phyloP scores from a whole-genome alignment of 2,113 vertebrate species.

The Trichechus manatus region DNA sequence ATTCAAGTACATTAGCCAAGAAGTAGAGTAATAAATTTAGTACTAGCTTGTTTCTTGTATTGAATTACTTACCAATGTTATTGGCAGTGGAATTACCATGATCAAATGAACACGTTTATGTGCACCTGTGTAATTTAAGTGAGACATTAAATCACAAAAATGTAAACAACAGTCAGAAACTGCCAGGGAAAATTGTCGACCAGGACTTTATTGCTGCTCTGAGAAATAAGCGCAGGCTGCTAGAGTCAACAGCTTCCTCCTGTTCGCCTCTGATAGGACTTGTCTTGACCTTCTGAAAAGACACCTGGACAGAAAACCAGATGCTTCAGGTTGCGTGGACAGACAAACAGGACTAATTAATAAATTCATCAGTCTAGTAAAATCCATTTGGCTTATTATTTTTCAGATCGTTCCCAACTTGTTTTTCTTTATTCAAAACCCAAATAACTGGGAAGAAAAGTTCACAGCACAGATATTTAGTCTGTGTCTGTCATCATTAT shows the following conservation, averaged over 20 bases:
- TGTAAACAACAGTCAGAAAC: conserved; percentile 67
- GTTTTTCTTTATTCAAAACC: conserved; percentile 14
- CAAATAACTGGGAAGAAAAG: not conserved
- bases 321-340: not conserved
- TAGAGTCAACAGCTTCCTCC: not conserved
- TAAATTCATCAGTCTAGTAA: not conserved
- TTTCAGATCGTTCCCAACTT: not conserved
- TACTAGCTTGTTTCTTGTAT: conserved; percentile 44
- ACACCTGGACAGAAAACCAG: not conserved
- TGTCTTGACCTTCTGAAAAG: not conserved
- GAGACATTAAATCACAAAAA: conserved; percentile 62
- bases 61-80: conserved; percentile 51
- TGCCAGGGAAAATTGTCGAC: conserved; percentile 44
- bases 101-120: conserved; percentile 77
- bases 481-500: not conserved
- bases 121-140: conserved; percentile 68
- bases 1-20: conserved; percentile 71
- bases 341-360: not conserved
- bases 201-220: conserved; percentile 48
- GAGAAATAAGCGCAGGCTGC: conserved; percentile 1
- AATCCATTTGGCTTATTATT: not conserved
- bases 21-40: conserved; percentile 64
- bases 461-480: not conserved
- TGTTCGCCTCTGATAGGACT: accelerated
- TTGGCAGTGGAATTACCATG: conserved; percentile 45